These are phyloP conservation scores for Liodrosophila aerea DNA, from an alignment of 2,888 invertebrate species.

Conservation along the genomic window DNA sequence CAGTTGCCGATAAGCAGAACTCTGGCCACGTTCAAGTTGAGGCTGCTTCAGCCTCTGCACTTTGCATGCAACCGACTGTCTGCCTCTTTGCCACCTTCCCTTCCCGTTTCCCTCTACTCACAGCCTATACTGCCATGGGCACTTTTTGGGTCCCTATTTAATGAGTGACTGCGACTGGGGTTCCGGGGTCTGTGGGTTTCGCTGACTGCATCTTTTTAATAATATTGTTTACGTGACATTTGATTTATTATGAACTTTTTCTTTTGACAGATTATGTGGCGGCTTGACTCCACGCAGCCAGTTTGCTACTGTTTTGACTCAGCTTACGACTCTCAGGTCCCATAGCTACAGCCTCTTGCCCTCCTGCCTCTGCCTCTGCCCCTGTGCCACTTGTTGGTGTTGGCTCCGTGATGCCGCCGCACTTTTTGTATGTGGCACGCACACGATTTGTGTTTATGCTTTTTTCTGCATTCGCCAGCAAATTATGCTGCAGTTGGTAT, in stretches of 20 bases:
- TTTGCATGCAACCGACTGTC: conserved; percentile 47
- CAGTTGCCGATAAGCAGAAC: conserved; percentile 33
- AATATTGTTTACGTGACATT: conserved; percentile 79
- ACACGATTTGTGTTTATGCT: conserved; percentile 4
- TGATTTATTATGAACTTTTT: conserved; percentile 79
- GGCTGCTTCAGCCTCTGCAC: conserved; percentile 27
- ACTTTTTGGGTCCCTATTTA: conserved; percentile 52
- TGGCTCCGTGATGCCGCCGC: not conserved
- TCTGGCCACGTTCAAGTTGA: too few relatives aligned
- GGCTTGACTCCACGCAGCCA: conserved; percentile 57
- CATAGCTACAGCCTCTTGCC: not conserved
- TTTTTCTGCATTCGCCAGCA: conserved; percentile 30
- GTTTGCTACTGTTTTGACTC: conserved; percentile 60
- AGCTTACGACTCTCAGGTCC: too few relatives aligned
- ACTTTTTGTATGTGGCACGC: conserved; percentile 32
- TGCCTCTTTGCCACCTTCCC: not conserved
- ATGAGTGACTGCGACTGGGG: conserved; percentile 44
- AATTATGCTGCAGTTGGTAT: conserved; percentile 7
- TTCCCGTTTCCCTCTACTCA: not conserved
- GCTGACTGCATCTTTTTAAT: conserved; percentile 70
- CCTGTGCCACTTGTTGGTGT: not conserved
- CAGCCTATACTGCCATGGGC: conserved; percentile 11
- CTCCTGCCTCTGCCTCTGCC: not conserved
- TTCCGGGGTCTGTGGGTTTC: conserved; percentile 9
- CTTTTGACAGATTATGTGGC: conserved; percentile 80